Base-by-base conservation (phyloP, 92 coral and sea anemone genomes). In the Meandrina meandrites region DNA sequence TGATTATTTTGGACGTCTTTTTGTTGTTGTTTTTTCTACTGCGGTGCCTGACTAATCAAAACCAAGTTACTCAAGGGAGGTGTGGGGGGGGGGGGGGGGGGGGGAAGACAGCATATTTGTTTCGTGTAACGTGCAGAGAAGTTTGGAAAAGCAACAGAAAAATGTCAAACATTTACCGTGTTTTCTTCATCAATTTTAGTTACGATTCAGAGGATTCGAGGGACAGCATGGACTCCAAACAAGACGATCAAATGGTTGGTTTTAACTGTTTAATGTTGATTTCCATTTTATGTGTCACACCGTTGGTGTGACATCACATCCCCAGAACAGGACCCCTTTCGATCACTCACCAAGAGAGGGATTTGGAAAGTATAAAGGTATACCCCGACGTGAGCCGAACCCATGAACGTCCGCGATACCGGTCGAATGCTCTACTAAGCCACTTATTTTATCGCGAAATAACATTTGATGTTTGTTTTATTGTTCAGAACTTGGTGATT, bases 181-280 rank as follows among this genome's bases (percentile, higher is more conserved):
- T 35, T 47, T 67, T 81, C 32, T 8, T 85, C 30, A 21, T 27
- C 28, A 75, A 71, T 27, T 86, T 21, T 51, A 96, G 98, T 88
- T 96, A 91, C 70, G 98, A 93, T 50, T 91, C 95, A n/a, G 96
- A 96, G 79, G 94, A 94, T 24, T 94, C 95, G 1, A 88, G 79
- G 79, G 94, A 88, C 35, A 84, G 81, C 37, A 62, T 80, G 27
- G 98, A 93, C 71, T 85, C 90, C 64, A 88, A 86, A 50, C 98
- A 94, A 81, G 98, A 96, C 86, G 98, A 93, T 57, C 98, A 96
- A 82, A 96, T 96, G 98, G 98, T 94, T 73, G 42, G 94, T 80
- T 47, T 19, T 35, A 13, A 48, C 53, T 17, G 58, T 62, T 57
- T 32, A 57, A 31, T 35, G 8, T 28, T 12, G 17, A 37, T 73